A percentile compares a stretch with the other conserved stretches of the same genome.
phyloP scores from a whole-genome alignment of 2,888 invertebrate species.

The Rhaphigaster nebulosa region DNA sequence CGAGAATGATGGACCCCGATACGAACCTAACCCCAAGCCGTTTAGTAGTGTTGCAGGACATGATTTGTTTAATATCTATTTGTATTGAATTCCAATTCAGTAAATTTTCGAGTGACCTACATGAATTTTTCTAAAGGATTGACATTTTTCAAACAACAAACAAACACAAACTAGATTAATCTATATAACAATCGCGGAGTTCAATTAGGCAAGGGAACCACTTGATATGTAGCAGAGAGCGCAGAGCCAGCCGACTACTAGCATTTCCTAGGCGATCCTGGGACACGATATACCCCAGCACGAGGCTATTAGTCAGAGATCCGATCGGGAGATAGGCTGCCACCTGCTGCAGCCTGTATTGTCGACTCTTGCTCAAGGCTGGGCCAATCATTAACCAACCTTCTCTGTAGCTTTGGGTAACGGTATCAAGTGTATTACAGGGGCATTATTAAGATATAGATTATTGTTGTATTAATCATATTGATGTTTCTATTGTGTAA shows the following conservation, averaged over 20 bases:
- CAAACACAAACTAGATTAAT: too few species aligned
- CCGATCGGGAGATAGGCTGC: not conserved
- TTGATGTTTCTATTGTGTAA: not conserved
- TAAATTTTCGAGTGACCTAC: too few species aligned
- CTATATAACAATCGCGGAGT: too few species aligned
- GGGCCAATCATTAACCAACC: not conserved
- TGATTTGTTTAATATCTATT: too few species aligned
- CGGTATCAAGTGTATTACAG: not conserved
- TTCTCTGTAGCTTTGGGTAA: not conserved
- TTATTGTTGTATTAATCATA: not conserved
- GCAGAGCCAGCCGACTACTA: not conserved
- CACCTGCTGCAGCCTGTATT: not conserved
- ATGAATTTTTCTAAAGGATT: too few species aligned
- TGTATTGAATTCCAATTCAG: too few species aligned
- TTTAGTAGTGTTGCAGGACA: too few species aligned
- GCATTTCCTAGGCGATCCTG: not conserved
- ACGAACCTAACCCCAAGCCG: too few species aligned
- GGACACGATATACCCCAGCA: not conserved
- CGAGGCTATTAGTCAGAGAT: conserved; percentile 7
- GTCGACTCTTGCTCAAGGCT: not conserved
- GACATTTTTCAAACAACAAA: too few species aligned
- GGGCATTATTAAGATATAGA: not conserved
- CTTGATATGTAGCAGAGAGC: not conserved
- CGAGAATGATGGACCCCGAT: too few species aligned
- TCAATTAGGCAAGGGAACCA: not conserved